Evolutionary conservation across 1,140 invertebrate species (phyloP).

Genomic region (Plodia interpunctella): DNA sequence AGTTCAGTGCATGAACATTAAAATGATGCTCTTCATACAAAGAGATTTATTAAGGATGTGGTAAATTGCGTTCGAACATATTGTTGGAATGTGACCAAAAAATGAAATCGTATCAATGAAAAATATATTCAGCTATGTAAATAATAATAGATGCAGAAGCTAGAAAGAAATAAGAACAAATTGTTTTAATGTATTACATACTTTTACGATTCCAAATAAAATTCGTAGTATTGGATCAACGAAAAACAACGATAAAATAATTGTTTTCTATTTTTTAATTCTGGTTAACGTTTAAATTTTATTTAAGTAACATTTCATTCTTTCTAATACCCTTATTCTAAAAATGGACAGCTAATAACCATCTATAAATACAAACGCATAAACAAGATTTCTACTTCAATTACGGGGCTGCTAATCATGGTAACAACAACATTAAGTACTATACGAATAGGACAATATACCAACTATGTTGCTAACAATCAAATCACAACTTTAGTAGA

Average conservation of each 20-base stretch:
- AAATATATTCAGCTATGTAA: no score
- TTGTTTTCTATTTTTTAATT: no score
- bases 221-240: no score
- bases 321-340: background rate
- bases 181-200: no score
- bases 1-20: conserved; percentile 27
- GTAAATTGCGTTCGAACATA: no score
- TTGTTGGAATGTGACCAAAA: no score
- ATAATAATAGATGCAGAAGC: no score
- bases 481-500: conserved; percentile 28
- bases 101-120: no score
- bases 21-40: conserved; percentile 8
- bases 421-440: conserved; percentile 4
- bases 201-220: no score
- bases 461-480: conserved; percentile 58
- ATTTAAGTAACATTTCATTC: background rate
- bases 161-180: no score
- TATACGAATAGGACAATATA: background rate
- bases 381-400: conserved; percentile 6
- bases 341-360: background rate
- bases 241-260: no score
- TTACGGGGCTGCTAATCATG: background rate
- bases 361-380: background rate
- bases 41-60: background rate
- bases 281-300: no score